phyloP scores from a whole-genome alignment of 2,113 vertebrate genomes.

The Thryonomys swinderianus region DNA sequence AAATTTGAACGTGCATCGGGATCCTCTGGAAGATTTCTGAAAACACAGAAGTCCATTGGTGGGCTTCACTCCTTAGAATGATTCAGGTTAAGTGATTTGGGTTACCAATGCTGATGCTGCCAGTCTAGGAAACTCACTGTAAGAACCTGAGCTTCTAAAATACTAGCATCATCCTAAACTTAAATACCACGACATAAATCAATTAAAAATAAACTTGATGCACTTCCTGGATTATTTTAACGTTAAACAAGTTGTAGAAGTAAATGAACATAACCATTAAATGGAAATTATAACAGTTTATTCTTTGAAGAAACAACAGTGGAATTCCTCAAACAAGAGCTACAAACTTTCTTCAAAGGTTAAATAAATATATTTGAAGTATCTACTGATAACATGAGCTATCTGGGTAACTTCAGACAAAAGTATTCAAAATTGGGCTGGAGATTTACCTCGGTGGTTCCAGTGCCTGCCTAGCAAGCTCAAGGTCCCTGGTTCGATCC shows the following conservation, averaged over 20 bases:
- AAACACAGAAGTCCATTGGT: background rate
- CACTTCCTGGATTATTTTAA: slow-evolving; percentile 26
- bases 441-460: too few species aligned
- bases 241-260: background rate
- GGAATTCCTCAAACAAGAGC: slow-evolving; percentile 28
- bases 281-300: slow-evolving; percentile 32
- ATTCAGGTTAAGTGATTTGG: background rate
- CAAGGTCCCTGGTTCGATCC: too few species aligned
- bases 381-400: slow-evolving; percentile 42
- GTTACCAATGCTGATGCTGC: background rate
- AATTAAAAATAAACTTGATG: slow-evolving; percentile 39
- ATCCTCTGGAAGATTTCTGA: background rate
- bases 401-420: background rate
- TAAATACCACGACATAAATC: slow-evolving; percentile 21
- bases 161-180: slow-evolving; percentile 41
- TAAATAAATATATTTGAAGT: slow-evolving; percentile 12
- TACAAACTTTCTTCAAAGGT: slow-evolving; percentile 29
- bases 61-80: background rate
- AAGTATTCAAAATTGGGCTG: slow-evolving; percentile 43
- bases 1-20: background rate
- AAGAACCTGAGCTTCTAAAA: slow-evolving; percentile 20
- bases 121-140: background rate
- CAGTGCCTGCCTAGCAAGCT: too few species aligned
- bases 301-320: slow-evolving; percentile 1
- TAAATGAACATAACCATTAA: slow-evolving; percentile 5